Evolutionary conservation across 2,113 vertebrate species (phyloP), one percentile per base, ranked within the genome.

Genomic region (Prolemur simus): DNA sequence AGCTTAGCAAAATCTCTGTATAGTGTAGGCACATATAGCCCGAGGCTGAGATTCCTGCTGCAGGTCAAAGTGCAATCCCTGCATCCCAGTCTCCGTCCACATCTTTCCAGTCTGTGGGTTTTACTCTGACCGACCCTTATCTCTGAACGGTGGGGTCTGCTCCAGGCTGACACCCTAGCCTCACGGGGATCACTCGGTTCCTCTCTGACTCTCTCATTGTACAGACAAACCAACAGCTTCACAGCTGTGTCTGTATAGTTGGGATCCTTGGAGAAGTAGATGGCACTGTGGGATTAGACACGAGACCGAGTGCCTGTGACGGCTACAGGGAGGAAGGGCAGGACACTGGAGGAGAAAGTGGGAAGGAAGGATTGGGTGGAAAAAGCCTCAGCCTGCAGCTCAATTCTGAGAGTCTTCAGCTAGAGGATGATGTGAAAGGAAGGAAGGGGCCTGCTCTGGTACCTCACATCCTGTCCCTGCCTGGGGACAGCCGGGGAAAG

Each of bases 281-380:
- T n/a, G 81, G 52, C 63, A 32, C 8, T 20, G 42, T 0, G 3
- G 27, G 29, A 29, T 52, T 15, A 60, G 25, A 60, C 5, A 1
- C 9, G 0, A 54, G 25, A 18, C 54, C 42, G 77, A 18, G 23
- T 2, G 15, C 3, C 0, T 25, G 10, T n/a, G n/a, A 82, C 10
- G 7, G 39, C 37, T 14, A 9, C 12, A 18, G 34, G 52, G 39
- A 17, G 8, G 5, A 39, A 0, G 14, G 21, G 18, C 81, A 89
- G 34, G 56, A 45, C 37, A 37, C 54, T 23, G 29, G 32, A 14
- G 42, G 45, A 39, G 8, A 23, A 12, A 2, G 71, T 0, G 1
- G 29, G 56, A 76, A 64, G 47, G 68, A 17, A 32, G 76, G 23
- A 7, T 11, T 13, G 8, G 45, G 42, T 12, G 45, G n/a, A 52